These are phyloP conservation scores for Thermophis baileyi DNA, from an alignment of 2,113 vertebrate genomes.

Conservation along the genomic window DNA sequence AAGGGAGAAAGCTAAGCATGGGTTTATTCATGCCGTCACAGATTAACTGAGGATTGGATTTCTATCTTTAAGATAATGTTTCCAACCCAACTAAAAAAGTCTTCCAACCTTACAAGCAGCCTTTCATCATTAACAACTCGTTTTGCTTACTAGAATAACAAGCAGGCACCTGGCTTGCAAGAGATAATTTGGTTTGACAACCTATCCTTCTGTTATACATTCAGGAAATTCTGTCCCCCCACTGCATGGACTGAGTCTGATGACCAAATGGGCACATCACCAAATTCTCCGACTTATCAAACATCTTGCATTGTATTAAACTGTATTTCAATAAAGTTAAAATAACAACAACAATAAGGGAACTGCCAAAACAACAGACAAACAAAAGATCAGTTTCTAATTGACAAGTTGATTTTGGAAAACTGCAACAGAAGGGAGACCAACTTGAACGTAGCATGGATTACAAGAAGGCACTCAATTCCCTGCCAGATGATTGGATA, in stretches of 20 bases:
- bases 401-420: background rate
- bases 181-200: conserved; percentile 9
- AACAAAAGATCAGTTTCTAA: background rate
- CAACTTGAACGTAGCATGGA: background rate
- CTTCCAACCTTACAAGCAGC: conserved; percentile 52
- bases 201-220: conserved; percentile 37
- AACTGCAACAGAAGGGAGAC: background rate
- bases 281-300: background rate
- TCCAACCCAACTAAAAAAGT: conserved; percentile 48
- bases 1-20: conserved; percentile 45
- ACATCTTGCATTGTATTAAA: background rate
- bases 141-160: conserved; percentile 9
- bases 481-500: background rate
- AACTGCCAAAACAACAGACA: background rate
- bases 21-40: conserved; percentile 63
- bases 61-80: conserved; percentile 59
- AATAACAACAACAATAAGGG: background rate
- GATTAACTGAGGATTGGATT: conserved; percentile 60
- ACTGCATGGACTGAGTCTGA: accelerated
- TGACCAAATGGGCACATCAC: background rate
- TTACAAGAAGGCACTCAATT: background rate
- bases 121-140: conserved; percentile 38
- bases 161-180: background rate
- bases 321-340: background rate
- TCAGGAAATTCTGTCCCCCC: conserved; percentile 28